These are phyloP conservation scores for Samia ricini DNA, from an alignment of 1,140 invertebrate species.

Conservation along the genomic window DNA sequence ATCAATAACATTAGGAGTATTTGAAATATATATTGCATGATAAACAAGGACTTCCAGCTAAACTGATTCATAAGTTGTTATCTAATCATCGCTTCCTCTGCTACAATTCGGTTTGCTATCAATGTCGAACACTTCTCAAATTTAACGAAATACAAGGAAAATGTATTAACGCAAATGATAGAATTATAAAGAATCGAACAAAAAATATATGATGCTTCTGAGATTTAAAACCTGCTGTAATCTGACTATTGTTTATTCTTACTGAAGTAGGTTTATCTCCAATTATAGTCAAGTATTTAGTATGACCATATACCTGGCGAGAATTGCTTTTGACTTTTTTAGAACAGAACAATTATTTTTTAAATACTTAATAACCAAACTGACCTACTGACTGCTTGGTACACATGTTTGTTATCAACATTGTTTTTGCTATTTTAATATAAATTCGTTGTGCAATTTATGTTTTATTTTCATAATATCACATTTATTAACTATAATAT, in stretches of 20 bases:
- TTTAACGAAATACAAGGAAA: not conserved
- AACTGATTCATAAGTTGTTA: slow-evolving; percentile 32
- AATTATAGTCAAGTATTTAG: not conserved
- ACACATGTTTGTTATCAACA: not conserved
- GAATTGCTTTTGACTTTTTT: not conserved
- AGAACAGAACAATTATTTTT: not conserved
- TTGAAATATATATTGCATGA: not conserved
- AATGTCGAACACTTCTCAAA: slow-evolving; percentile 11
- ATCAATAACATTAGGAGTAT: not conserved
- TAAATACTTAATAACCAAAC: not conserved
- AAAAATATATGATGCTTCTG: not conserved
- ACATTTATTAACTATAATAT: no score
- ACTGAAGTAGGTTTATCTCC: not conserved
- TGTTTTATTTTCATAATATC: no score
- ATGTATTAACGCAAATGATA: not conserved
- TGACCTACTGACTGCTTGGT: not conserved
- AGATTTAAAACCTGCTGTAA: not conserved
- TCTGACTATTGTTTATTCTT: not conserved
- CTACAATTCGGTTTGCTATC: slow-evolving; percentile 16
- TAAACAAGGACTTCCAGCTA: slow-evolving; percentile 24
- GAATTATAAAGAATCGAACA: not conserved
- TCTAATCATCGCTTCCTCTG: slow-evolving; percentile 34
- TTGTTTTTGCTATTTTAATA: no score
- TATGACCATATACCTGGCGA: not conserved
- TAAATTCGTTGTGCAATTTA: no score